Evolutionary conservation across 2,888 invertebrate genomes (phyloP).

Genomic region (Proisotoma minuta): DNA sequence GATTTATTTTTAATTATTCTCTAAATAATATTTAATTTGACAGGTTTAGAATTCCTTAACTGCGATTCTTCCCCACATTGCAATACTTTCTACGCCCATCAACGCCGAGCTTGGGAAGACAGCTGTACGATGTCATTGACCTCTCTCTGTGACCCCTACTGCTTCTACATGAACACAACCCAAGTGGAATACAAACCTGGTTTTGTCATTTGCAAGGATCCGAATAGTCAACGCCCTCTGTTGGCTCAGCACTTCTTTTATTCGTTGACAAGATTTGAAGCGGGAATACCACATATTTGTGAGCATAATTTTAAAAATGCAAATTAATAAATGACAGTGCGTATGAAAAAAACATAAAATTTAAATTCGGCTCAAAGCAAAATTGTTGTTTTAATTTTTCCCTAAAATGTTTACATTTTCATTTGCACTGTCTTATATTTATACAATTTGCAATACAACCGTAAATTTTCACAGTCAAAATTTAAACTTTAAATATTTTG

Average conservation of each 20-base stretch:
- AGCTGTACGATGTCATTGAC: too few relatives aligned
- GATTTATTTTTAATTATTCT: too few relatives aligned
- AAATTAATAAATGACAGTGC: not conserved
- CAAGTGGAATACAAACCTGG: constrained; percentile 27
- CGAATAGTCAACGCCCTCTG: not conserved
- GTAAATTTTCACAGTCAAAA: too few relatives aligned
- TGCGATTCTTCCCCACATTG: constrained; percentile 30
- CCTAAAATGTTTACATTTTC: too few relatives aligned
- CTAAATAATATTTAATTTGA: too few relatives aligned
- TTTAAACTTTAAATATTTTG: not conserved
- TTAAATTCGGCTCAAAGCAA: too few relatives aligned
- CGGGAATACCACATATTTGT: constrained; percentile 20
- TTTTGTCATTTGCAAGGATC: constrained; percentile 18
- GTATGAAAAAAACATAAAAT: too few relatives aligned
- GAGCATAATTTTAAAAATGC: not conserved
- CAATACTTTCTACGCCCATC: constrained; percentile 19
- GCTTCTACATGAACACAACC: constrained; percentile 1
- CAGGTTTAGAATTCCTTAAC: not conserved
- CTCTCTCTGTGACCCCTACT: too few relatives aligned
- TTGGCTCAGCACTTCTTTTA: constrained; percentile 25
- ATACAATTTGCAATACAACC: too few relatives aligned
- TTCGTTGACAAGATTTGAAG: constrained; percentile 14
- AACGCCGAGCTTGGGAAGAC: too few relatives aligned
- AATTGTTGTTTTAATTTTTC: too few relatives aligned
- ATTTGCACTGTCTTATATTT: too few relatives aligned